Conservation (phyloP, 2,113 vertebrate genomes). For the Australoheros scitulus region DNA sequence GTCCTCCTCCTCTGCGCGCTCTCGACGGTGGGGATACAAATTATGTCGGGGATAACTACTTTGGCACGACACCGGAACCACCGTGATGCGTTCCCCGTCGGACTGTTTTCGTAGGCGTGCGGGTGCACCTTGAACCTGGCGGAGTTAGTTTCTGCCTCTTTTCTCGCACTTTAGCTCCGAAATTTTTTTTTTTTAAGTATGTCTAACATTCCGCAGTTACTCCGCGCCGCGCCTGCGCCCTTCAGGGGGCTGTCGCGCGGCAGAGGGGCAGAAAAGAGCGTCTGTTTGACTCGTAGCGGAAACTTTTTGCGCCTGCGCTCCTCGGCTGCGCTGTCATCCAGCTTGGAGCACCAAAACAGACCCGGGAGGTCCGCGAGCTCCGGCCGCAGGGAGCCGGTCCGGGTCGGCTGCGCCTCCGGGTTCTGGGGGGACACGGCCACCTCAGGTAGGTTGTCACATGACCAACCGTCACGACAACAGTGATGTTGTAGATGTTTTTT, state of each 20-base stretch:
- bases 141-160: fast-evolving
- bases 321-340: not conserved
- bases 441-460: conserved; percentile 67
- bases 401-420: conserved; percentile 83
- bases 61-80: too few species aligned
- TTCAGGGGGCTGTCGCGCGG: not conserved
- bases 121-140: conserved; percentile 35
- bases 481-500: not conserved
- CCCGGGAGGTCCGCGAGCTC: not conserved
- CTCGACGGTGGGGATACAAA: too few species aligned
- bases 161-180: not conserved
- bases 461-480: not conserved
- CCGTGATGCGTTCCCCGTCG: conserved; percentile 37
- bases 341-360: fast-evolving
- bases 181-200: not conserved
- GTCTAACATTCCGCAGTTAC: not conserved
- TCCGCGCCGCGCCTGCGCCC: not conserved
- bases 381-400: conserved; percentile 39
- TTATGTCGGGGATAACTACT: too few species aligned
- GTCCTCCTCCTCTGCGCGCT: too few species aligned
- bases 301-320: not conserved
- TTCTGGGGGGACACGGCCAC: conserved; percentile 85
- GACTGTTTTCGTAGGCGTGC: conserved; percentile 42
- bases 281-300: not conserved
- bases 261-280: not conserved